Evolutionary conservation across 2,888 invertebrate species (phyloP), one percentile per base, ranked within the genome.

Genomic region (Leucophenga montana): DNA sequence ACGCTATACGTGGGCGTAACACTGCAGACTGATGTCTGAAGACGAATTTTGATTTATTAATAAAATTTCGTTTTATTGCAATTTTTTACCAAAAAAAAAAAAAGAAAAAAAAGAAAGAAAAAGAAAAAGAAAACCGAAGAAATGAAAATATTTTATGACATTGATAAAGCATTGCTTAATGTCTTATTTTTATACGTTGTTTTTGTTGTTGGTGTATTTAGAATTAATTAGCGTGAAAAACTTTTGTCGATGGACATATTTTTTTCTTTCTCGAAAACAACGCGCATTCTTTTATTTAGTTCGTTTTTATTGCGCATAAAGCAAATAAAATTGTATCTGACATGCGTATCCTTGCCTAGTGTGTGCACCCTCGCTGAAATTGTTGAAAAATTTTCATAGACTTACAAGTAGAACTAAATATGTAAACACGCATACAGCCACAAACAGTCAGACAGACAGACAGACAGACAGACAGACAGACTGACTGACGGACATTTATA

Each of bases 181-280:
- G 57, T 9, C 57, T 13, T 22, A 39, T 39, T 39, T 39, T 18
- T 13, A 54, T 18, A 54, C n/a, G 11, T 13, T 54, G 16, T 8
- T 54, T 6, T 54, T 20, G 18, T 54, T 54, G 16, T 54, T 57
- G 16, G 31, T 22, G 31, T 57, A 57, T 57, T 57, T 57, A 8
- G 31, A 27, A 57, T 57, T 57, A 57, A 57, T 57, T 57, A 57
- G 33, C 31, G 57, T 57, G 27, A 57, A 57, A 18, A 57, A 57
- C 13, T 57, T 27, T 8, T 14, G n/a, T 57, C 9, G 27, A 56
- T 8, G 22, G 20, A 20, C 1, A 20, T 14, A 48, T n/a, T n/a
- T 16, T 27, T 3, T 48, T 46, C 5, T n/a, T 16, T 27, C 2
- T 48, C 6, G 27, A 27, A 27, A 27, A 27, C 3, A 27, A 27